Conservation (phyloP, 2,113 vertebrate species). For the Plecotus auritus region DNA sequence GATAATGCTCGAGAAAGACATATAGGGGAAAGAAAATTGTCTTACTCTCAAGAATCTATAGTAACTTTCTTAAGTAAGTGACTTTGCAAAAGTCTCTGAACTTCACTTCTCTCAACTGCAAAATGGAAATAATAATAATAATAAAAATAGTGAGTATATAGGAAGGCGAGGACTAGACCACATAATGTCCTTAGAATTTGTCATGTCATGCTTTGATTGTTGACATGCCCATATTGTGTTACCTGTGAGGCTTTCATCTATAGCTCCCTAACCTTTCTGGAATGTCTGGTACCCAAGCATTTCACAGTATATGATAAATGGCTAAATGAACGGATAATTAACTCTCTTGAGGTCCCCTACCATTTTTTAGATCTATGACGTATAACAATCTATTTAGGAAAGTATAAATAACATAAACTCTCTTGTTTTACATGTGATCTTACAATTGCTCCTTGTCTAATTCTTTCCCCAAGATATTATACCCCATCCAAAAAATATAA, state of each 20-base stretch:
- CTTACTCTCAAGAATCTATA: background rate
- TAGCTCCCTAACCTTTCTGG: background rate
- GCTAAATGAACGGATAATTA: background rate
- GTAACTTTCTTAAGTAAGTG: background rate
- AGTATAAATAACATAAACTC: background rate
- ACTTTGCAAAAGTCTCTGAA: background rate
- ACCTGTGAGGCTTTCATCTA: background rate
- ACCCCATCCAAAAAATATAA: background rate
- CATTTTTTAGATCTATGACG: background rate
- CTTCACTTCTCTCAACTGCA: background rate
- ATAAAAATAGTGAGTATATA: background rate
- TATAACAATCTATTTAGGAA: background rate
- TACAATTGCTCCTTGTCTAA: background rate
- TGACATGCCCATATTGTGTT: background rate
- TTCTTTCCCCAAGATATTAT: background rate
- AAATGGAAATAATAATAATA: background rate
- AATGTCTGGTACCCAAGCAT: background rate
- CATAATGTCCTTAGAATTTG: background rate
- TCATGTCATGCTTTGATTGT: background rate
- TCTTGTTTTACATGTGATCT: background rate
- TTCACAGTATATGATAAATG: background rate
- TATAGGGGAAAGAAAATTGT: background rate
- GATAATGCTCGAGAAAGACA: background rate
- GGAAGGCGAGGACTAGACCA: background rate
- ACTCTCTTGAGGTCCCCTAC: background rate